Evolutionary conservation across 2,797 vertebrate species (phyloP), one percentile per base, ranked within the genome.

Genomic region (Lithobates sylvaticus): DNA sequence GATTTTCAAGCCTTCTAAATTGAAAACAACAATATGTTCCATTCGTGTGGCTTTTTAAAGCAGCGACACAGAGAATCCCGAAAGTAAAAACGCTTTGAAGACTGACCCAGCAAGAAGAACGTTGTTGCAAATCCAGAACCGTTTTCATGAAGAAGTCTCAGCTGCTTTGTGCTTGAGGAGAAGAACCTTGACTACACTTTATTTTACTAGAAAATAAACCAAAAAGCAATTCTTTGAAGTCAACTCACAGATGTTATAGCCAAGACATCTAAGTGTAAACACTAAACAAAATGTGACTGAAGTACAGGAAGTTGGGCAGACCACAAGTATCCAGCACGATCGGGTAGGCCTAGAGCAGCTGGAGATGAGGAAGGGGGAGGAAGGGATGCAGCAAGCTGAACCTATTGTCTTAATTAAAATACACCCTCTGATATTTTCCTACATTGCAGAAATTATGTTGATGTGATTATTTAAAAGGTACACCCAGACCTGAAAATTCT

Each of bases 211-310:
- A 94, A 94, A 92, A 91, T 91, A 95, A 95, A 93, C 92, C 89
- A 68, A 85, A 67, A 90, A 94, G 89, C 73, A 83, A 32, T 89
- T 91, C 93, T 96, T 95, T 95, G 94, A 95, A 94, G 93, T 94
- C 93, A 78, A 32, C 8, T 79, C 89, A 90, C 94, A 94, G 94
- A 95, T 94, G 94, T 94, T 91, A 90, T 86, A 89, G 92, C 88
- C 26, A 73, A 88, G 90, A 89, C 81, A 81, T 93, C 91, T 87
- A 89, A 84, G 92, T 90, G 90, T 90, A 92, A 91, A 92, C 88
- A 83, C 89, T 85, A 88, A 91, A 91, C 0, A 32, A 91, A 91
- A 92, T 90, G 88, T 78, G 86, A 91, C 3, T 9, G 86, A 90
- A 84, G 0, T 7, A 84, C 91, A 93, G 94, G 92, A 94, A 94